Conservation (phyloP, 2,888 invertebrate species). For the Parasteatoda lunata region DNA sequence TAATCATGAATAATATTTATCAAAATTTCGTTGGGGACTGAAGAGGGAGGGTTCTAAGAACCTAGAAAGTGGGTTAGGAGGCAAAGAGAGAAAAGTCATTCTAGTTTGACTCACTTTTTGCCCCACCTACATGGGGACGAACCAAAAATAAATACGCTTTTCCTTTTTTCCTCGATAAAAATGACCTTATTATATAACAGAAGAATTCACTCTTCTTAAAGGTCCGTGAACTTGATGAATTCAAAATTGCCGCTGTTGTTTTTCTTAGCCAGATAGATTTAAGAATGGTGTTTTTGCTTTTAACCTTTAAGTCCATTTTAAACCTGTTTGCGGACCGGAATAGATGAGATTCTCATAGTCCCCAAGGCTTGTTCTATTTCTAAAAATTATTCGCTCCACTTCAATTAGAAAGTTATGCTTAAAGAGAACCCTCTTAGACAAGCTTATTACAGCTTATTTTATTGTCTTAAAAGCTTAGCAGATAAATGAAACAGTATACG, state of each 20-base stretch:
- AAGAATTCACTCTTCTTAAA: conserved; percentile 43
- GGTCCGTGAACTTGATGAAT: conserved; percentile 65
- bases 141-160: conserved; percentile 63
- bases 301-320: neutral
- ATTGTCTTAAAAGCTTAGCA: too few relatives aligned
- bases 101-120: conserved; percentile 61
- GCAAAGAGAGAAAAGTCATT: conserved; percentile 61
- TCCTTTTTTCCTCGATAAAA: conserved; percentile 62
- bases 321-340: conserved; percentile 48
- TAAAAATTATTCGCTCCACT: conserved; percentile 32
- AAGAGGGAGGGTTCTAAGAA: conserved; percentile 53
- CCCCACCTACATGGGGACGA: conserved; percentile 56
- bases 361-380: conserved; percentile 56
- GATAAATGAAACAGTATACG: too few relatives aligned
- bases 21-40: conserved; percentile 51
- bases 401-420: conserved; percentile 28
- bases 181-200: conserved; percentile 51
- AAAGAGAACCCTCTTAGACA: too few relatives aligned
- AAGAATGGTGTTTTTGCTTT: conserved; percentile 12
- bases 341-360: conserved; percentile 16
- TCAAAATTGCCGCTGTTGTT: conserved; percentile 38
- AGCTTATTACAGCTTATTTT: too few relatives aligned
- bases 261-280: conserved; percentile 15
- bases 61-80: conserved; percentile 62
- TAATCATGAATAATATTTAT: conserved; percentile 56